These are phyloP conservation scores for Cynopterus brachyotis DNA, from an alignment of 2,113 vertebrate species.

Conservation along the genomic window DNA sequence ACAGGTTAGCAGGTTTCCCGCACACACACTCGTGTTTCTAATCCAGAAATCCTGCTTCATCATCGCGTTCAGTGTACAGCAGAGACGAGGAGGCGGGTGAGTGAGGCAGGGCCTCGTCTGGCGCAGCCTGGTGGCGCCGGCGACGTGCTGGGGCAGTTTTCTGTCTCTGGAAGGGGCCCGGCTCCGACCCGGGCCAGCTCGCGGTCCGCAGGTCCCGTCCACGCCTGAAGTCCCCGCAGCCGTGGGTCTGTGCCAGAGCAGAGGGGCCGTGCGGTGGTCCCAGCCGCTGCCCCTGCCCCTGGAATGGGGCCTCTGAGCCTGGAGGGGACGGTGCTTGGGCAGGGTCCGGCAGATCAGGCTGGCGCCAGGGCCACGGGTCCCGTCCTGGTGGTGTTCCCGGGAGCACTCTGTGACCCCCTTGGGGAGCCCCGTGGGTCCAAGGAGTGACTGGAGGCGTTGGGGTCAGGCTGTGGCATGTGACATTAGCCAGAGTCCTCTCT, in stretches of 20 bases:
- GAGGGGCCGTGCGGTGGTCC: not conserved
- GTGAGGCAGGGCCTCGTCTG: not conserved
- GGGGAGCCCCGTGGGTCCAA: not conserved
- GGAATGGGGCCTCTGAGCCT: not conserved
- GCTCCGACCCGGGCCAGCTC: not conserved
- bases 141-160: not conserved
- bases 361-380: not conserved
- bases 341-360: not conserved
- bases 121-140: not conserved
- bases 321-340: not conserved
- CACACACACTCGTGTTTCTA: constrained; percentile 12
- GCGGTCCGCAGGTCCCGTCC: not conserved
- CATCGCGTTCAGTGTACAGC: not conserved
- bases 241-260: rapidly evolving
- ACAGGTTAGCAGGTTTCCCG: constrained; percentile 21
- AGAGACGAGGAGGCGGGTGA: not conserved
- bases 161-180: not conserved
- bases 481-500: not conserved
- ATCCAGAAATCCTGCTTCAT: not conserved
- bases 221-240: not conserved
- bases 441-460: not conserved
- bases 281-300: too few species aligned
- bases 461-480: not conserved
- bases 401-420: not conserved
- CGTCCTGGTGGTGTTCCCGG: not conserved